A percentile compares a stretch with the other conserved stretches of the same genome.
phyloP scores from a whole-genome alignment of 2,888 invertebrate species.

The Alsophila aescularia region DNA sequence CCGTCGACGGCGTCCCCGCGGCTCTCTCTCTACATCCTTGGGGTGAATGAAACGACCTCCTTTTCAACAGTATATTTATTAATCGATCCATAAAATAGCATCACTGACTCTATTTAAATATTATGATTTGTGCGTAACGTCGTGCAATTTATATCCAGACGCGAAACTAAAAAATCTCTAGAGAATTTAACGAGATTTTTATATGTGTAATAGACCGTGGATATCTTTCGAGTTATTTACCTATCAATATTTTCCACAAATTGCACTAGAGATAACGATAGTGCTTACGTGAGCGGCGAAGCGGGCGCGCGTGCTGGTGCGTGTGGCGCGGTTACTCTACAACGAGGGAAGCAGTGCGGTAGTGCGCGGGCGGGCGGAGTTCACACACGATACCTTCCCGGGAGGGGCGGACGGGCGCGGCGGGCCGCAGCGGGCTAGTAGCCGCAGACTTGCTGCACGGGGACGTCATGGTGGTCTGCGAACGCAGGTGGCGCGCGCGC shows the following conservation, averaged over 20 bases:
- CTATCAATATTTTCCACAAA: neutral
- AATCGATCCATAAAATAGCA: neutral
- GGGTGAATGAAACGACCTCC: slow-evolving; percentile 45
- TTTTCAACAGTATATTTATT: slow-evolving; percentile 31
- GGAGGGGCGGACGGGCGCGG: slow-evolving; percentile 29
- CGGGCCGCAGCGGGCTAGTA: slow-evolving; percentile 53
- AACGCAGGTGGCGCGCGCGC: slow-evolving; percentile 32
- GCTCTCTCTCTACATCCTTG: slow-evolving; percentile 41
- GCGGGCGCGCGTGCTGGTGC: slow-evolving; percentile 7
- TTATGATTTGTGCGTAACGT: neutral
- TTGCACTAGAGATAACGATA: neutral
- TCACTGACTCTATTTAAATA: neutral
- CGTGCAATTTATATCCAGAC: slow-evolving; percentile 15
- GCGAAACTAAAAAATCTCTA: neutral
- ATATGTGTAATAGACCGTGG: neutral
- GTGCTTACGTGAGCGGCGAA: neutral
- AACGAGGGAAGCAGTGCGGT: slow-evolving; percentile 64
- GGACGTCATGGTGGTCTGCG: slow-evolving; percentile 54
- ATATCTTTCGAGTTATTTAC: slow-evolving; percentile 6
- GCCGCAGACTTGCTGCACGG: slow-evolving; percentile 55
- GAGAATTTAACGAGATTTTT: neutral
- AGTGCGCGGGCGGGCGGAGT: slow-evolving; percentile 47
- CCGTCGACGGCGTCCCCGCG: slow-evolving; percentile 20
- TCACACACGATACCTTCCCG: slow-evolving; percentile 56
- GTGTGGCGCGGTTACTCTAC: slow-evolving; percentile 58